phyloP scores from a whole-genome alignment of 2,113 vertebrate genomes.

The Myanophis thanlyinensis region DNA sequence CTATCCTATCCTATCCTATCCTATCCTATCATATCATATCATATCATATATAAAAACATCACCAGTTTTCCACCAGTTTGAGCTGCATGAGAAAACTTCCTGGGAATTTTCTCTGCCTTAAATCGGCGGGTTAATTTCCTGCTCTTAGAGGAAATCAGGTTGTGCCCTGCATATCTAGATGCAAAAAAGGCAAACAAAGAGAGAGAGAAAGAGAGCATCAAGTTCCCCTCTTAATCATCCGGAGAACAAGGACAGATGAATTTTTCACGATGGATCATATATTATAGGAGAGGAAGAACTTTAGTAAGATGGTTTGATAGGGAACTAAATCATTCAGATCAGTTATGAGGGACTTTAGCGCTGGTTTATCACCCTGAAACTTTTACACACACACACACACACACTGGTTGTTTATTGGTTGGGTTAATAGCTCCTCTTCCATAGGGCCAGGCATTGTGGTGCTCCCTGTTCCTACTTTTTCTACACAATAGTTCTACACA shows the following conservation, averaged over 20 bases:
- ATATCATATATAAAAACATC: too few relatives aligned
- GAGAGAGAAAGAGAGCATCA: neutral
- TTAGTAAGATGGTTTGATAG: neutral
- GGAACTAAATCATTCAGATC: neutral
- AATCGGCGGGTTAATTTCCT: neutral
- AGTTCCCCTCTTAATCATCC: neutral
- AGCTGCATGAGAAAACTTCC: neutral
- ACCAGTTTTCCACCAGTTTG: neutral
- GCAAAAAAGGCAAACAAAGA: neutral
- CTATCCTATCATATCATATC: too few relatives aligned
- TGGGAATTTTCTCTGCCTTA: neutral
- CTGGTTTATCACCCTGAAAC: neutral
- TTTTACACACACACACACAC: too few relatives aligned
- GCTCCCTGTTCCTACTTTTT: neutral
- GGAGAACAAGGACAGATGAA: neutral
- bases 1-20: too few relatives aligned
- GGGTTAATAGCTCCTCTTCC: neutral
- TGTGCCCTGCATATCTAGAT: neutral
- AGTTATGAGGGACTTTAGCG: neutral
- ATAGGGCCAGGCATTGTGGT: neutral
- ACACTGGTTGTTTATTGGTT: neutral
- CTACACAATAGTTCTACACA: too few relatives aligned
- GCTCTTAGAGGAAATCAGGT: neutral
- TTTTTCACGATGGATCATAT: neutral
- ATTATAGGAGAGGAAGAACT: neutral